A percentile compares a stretch with the other conserved stretches of the same genome.
phyloP scores from a whole-genome alignment of 1,140 invertebrate genomes.

The Pygmarrhopalites habei region DNA sequence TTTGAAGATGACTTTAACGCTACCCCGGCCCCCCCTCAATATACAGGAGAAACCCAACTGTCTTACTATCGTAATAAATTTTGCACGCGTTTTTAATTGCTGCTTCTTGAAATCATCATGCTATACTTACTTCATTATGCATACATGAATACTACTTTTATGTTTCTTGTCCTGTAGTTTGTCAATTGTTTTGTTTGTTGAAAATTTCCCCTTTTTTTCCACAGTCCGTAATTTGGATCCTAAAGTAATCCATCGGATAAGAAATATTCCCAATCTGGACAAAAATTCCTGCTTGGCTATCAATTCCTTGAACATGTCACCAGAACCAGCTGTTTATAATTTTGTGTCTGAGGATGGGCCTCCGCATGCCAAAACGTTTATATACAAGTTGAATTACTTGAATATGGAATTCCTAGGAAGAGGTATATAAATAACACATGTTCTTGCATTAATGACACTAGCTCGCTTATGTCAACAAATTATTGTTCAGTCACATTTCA shows the following conservation, averaged over 20 bases:
- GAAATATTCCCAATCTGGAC: constrained; percentile 31
- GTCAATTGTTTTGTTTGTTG: background rate
- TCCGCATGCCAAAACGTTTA: constrained; percentile 27
- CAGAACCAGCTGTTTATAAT: constrained; percentile 7
- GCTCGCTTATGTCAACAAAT: too few relatives aligned
- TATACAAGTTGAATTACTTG: constrained; percentile 6
- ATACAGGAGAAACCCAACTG: background rate
- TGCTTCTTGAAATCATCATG: background rate
- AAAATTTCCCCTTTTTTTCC: background rate
- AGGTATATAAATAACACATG: too few relatives aligned
- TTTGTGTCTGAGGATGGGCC: constrained; percentile 17
- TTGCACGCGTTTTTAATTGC: background rate
- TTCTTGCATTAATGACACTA: too few relatives aligned
- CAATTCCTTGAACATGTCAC: constrained; percentile 16
- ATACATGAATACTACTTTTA: background rate
- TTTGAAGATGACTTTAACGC: constrained; percentile 9
- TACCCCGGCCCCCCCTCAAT: background rate
- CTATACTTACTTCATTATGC: background rate
- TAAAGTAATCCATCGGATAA: constrained; percentile 6
- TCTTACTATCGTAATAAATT: background rate
- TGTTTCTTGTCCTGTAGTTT: background rate
- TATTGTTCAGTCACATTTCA: too few relatives aligned
- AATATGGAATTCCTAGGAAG: constrained; percentile 12
- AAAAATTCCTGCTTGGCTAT: constrained; percentile 26
- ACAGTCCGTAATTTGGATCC: background rate